phyloP scores from a whole-genome alignment of 2,888 invertebrate genomes.

The Tenthredo livida region DNA sequence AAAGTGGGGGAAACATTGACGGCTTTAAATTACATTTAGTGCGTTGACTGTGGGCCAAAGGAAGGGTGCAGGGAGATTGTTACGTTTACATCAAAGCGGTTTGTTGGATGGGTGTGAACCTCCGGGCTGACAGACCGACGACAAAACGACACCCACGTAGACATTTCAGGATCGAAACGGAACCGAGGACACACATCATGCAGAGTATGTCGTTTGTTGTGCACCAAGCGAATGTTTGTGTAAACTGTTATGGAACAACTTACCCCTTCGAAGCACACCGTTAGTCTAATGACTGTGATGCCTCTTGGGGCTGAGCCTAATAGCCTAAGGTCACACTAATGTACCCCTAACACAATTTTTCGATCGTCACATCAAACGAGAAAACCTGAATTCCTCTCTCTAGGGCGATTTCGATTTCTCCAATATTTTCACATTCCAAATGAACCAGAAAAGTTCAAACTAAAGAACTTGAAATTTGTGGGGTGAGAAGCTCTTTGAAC shows the following conservation, averaged over 20 bases:
- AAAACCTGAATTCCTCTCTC: too few species aligned
- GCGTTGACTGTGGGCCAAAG: constrained; percentile 56
- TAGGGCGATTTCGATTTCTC: background rate
- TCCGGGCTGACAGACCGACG: background rate
- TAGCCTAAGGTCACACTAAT: background rate
- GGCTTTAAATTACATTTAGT: constrained; percentile 70
- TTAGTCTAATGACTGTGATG: background rate
- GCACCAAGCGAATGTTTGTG: background rate
- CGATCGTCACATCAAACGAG: too few species aligned
- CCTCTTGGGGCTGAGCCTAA: background rate
- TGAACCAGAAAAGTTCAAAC: too few species aligned
- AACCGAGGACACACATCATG: constrained; percentile 3
- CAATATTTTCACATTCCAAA: background rate
- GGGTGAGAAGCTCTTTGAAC: too few species aligned
- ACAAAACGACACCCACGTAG: constrained; percentile 11
- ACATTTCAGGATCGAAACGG: constrained; percentile 2
- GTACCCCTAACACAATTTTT: background rate
- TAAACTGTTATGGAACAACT: constrained; percentile 1
- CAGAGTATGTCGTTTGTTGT: constrained; percentile 18
- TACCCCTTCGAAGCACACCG: background rate
- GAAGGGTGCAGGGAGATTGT: constrained; percentile 47
- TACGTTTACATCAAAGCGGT: constrained; percentile 55
- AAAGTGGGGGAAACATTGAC: constrained; percentile 36
- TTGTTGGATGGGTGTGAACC: constrained; percentile 1
- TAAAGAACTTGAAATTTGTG: too few species aligned